These are phyloP conservation scores for Coelopa pilipes DNA, from an alignment of 2,888 invertebrate species.

Conservation along the genomic window DNA sequence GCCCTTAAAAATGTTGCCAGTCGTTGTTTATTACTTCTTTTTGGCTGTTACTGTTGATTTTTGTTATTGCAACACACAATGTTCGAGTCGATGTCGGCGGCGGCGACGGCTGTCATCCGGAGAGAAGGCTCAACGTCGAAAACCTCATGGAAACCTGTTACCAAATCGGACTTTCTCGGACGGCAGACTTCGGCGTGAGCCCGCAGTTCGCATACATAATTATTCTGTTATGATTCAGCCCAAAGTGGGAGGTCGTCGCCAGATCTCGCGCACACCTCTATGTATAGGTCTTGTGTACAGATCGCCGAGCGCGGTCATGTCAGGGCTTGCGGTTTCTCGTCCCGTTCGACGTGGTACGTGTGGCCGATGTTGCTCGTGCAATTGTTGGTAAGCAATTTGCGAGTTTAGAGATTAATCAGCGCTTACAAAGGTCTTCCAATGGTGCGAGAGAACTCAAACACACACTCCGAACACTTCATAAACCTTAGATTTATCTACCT, in stretches of 20 bases:
- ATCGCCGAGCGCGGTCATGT: no score
- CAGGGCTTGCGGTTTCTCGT: neutral
- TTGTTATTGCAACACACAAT: no score
- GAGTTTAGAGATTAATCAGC: no score
- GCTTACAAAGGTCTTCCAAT: no score
- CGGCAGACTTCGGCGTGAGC: neutral
- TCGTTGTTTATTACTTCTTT: no score
- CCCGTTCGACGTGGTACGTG: neutral
- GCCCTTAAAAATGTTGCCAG: no score
- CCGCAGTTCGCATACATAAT: slow-evolving; percentile 23
- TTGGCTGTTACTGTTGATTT: no score
- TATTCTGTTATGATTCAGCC: slow-evolving; percentile 26
- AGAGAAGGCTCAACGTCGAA: neutral
- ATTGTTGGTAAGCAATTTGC: neutral
- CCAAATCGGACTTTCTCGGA: neutral
- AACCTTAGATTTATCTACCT: no score
- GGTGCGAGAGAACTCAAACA: no score
- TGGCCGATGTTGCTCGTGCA: neutral
- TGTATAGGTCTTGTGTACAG: neutral
- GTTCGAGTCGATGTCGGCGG: no score
- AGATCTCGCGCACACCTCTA: neutral
- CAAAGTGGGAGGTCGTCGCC: slow-evolving; percentile 22
- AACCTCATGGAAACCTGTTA: slow-evolving; percentile 4
- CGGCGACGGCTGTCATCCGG: neutral
- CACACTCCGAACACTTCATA: no score